Evolutionary conservation across 1,140 invertebrate genomes (phyloP), one percentile per base, ranked within the genome.

Genomic region (Lordiphosa clarofinis): DNA sequence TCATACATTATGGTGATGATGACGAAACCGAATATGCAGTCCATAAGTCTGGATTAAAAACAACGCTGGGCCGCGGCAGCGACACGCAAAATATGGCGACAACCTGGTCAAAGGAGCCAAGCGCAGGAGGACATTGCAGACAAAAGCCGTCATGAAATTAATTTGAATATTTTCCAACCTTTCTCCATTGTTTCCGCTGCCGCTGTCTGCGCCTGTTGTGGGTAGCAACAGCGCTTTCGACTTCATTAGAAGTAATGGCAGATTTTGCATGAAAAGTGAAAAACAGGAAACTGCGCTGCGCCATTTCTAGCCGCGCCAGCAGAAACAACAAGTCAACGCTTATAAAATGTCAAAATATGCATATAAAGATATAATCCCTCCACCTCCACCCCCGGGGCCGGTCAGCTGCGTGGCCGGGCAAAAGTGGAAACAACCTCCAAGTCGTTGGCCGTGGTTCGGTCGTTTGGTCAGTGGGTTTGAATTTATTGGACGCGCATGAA

Each of bases 1-100:
- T 4, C 31, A 28, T 24, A 46, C 21, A 33, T 28, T 28, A 65
- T 63, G 67, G 68, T 56, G 67, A 36, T 59, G 71, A 70, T 75
- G 71, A 74, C 46, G 64, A 74, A 64, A 74, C 71, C 48, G 49
- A 56, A 67, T 55, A 67, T 42, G 64, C 12, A 76, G 73, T 71
- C 73, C 73, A 84, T 68, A 84, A 82, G 78, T 82, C 78, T 65
- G 78, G 73, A 82, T 82, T 82, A 84, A 84, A 76, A 72, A 63
- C 58, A 60, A 57, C 43, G 65, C 52, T 44, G 10, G 43, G 13
- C 43, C 38, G 21, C 24, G 43, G 39, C 56, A 56, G 43, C 53
- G 47, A 63, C 71, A 81, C 61, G 61, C 76, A 76, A 81, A 81
- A 82, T 76, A 81, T 75, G 56, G 56, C 64, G 62, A 67, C 56